These are phyloP conservation scores for Clistopyga incitator DNA, from an alignment of 2,888 invertebrate genomes.

Conservation along the genomic window DNA sequence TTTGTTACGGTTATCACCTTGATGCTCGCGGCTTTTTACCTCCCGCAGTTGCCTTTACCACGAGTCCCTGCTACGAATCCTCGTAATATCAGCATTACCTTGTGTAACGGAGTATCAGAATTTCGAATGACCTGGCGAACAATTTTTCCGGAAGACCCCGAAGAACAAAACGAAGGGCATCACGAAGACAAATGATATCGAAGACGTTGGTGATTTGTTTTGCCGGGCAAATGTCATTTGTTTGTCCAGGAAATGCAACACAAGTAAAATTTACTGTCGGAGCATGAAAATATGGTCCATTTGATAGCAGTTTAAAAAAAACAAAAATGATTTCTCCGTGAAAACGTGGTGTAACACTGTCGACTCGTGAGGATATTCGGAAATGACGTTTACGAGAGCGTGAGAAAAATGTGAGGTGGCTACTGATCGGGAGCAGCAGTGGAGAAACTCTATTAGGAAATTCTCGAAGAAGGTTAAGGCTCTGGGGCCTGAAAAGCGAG, in stretches of 20 bases:
- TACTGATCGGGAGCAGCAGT: constrained; percentile 61
- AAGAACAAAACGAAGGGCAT: too few species aligned
- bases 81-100: constrained; percentile 2
- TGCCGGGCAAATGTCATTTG: too few species aligned
- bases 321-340: too few species aligned
- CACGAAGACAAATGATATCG: too few species aligned
- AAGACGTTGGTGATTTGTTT: too few species aligned
- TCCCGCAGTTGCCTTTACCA: constrained; percentile 36
- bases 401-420: constrained; percentile 56
- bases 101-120: neutral
- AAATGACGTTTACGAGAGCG: constrained; percentile 39
- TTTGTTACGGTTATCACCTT: constrained; percentile 10
- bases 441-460: constrained; percentile 67
- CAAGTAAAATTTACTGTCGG: too few species aligned
- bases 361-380: constrained; percentile 4
- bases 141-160: neutral
- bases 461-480: constrained; percentile 72
- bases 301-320: too few species aligned
- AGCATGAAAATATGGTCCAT: too few species aligned
- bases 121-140: constrained; percentile 23
- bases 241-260: too few species aligned
- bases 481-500: constrained; percentile 69
- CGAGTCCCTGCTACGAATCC: constrained; percentile 2
- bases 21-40: constrained; percentile 29
- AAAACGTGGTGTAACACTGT: neutral